A percentile compares a stretch with the other conserved stretches of the same genome.
Conservation (phyloP, 1,140 invertebrate species). For the Heliconius hewitsoni region DNA sequence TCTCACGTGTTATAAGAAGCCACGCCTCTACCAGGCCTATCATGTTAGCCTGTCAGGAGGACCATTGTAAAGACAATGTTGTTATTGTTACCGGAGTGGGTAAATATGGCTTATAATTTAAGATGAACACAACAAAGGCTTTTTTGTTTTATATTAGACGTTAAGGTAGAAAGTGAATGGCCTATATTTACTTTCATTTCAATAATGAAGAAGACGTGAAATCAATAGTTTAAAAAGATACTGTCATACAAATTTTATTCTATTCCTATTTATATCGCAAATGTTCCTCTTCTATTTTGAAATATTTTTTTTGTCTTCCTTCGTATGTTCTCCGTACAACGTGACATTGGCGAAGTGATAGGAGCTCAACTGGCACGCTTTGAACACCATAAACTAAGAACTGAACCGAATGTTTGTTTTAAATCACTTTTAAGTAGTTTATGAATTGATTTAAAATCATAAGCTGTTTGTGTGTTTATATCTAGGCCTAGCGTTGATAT, state of each 20-base stretch:
- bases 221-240: neutral
- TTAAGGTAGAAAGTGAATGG: neutral
- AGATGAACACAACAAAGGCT: constrained; percentile 10
- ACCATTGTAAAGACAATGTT: constrained; percentile 44
- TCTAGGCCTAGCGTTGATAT: neutral
- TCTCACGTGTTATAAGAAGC: constrained; percentile 53
- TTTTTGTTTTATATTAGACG: neutral
- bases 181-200: neutral
- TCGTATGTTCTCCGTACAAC: too few relatives aligned
- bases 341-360: too few relatives aligned
- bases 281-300: too few relatives aligned
- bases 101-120: constrained; percentile 27
- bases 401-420: too few relatives aligned
- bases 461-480: too few relatives aligned
- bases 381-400: too few relatives aligned
- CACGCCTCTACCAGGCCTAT: constrained; percentile 59
- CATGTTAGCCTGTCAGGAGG: constrained; percentile 54
- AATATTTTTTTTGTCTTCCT: too few relatives aligned
- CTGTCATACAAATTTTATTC: neutral
- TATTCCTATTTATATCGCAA: too few relatives aligned
- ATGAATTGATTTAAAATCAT: too few relatives aligned
- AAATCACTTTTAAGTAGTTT: too few relatives aligned
- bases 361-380: too few relatives aligned
- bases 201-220: neutral
- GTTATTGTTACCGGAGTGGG: constrained; percentile 30